phyloP scores from a whole-genome alignment of 92 coral and sea anemone species.

The Nematostella vectensis region DNA sequence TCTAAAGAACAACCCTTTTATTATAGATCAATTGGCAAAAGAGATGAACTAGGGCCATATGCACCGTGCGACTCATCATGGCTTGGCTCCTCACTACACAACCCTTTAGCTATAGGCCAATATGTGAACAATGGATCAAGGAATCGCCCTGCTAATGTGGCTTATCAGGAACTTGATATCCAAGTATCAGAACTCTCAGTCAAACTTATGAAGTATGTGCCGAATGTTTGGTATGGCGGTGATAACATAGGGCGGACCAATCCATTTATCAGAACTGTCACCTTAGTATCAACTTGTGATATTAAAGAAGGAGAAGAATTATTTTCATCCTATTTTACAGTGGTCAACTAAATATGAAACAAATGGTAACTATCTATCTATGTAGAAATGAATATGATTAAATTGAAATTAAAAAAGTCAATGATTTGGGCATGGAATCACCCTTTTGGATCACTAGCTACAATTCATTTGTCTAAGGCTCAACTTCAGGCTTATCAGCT shows the following conservation, averaged over 20 bases:
- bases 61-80: conserved; percentile 73
- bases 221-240: conserved; percentile 86
- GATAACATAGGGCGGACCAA: conserved; percentile 51
- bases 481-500: too few species aligned
- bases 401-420: too few species aligned
- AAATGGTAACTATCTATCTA: neutral
- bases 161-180: conserved; percentile 84
- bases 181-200: conserved; percentile 39
- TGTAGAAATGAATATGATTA: too few species aligned
- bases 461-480: too few species aligned
- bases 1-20: neutral
- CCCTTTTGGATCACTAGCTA: too few species aligned
- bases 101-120: conserved; percentile 88
- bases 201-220: conserved; percentile 60
- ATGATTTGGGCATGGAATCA: too few species aligned
- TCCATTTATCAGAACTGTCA: conserved; percentile 66
- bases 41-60: conserved; percentile 82
- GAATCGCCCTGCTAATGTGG: conserved; percentile 67
- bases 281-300: conserved; percentile 62
- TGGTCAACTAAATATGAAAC: conserved; percentile 40
- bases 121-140: conserved; percentile 79
- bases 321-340: conserved; percentile 94
- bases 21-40: conserved; percentile 67
- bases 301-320: conserved; percentile 71
- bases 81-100: conserved; percentile 36